Evolutionary conservation across 2,888 invertebrate species (phyloP).

Genomic region (Scaptomyza polygonia): DNA sequence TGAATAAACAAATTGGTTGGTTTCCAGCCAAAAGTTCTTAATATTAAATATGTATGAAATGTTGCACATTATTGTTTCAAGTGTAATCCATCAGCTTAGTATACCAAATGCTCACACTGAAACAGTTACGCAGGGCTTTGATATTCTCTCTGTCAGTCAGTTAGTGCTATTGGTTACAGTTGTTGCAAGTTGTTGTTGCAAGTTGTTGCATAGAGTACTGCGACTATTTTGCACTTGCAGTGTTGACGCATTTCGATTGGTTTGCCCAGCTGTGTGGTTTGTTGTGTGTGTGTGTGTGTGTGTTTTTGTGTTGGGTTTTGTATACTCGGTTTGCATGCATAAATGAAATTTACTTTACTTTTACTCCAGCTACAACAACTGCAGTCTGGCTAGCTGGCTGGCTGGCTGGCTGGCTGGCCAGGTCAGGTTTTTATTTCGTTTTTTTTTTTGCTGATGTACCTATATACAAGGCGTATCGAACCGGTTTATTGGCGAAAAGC

Average conservation of each 20-base stretch:
- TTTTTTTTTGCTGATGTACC: constrained; percentile 6
- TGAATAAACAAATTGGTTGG: no score
- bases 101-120: not conserved
- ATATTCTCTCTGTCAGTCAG: not conserved
- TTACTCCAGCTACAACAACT: constrained; percentile 37
- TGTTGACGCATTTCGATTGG: constrained; percentile 40
- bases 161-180: not conserved
- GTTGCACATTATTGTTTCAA: not conserved
- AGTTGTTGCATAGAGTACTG: not conserved
- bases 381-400: constrained; percentile 7
- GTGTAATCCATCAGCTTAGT: constrained; percentile 5
- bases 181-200: constrained; percentile 6
- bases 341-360: constrained; percentile 67
- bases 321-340: constrained; percentile 43
- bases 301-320: constrained; percentile 2
- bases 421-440: constrained; percentile 40
- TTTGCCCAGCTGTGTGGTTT: constrained; percentile 9
- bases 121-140: not conserved
- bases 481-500: constrained; percentile 60
- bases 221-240: constrained; percentile 5
- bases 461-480: constrained; percentile 38
- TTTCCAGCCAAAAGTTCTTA: no score
- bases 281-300: not conserved
- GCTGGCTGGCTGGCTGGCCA: constrained; percentile 10
- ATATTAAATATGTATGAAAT: not conserved